phyloP scores from a whole-genome alignment of 2,888 invertebrate genomes.

The Cistogaster globosa region DNA sequence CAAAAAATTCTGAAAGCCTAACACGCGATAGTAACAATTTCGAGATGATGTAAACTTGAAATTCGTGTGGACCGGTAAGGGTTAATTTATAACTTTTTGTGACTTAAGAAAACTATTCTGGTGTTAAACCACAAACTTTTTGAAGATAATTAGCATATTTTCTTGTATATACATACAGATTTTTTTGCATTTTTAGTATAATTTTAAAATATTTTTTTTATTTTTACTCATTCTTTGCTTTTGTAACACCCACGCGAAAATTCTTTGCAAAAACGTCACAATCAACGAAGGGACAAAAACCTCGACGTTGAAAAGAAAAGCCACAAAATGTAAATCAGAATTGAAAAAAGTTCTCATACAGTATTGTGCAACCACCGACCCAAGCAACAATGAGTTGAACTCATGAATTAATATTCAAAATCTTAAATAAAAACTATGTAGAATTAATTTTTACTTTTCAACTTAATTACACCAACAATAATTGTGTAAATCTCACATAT shows the following conservation, averaged over 20 bases:
- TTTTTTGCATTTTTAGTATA: background rate
- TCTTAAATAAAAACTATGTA: no score
- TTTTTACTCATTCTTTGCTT: slow-evolving; percentile 36
- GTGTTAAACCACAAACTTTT: slow-evolving; percentile 9
- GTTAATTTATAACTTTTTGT: no score
- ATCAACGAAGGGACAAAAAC: slow-evolving; percentile 20
- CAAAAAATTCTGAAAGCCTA: no score
- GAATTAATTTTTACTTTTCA: no score
- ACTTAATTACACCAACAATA: no score
- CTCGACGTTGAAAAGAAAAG: slow-evolving; percentile 34
- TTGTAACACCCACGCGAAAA: slow-evolving; percentile 55
- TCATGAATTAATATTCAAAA: background rate
- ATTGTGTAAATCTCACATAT: no score
- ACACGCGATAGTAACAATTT: no score
- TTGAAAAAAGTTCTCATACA: slow-evolving; percentile 23
- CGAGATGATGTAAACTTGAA: no score
- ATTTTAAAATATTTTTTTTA: background rate
- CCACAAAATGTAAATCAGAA: slow-evolving; percentile 56
- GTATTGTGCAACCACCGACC: slow-evolving; percentile 31
- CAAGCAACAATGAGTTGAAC: background rate
- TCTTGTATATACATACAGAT: background rate
- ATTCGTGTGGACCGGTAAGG: no score
- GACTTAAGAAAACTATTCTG: no score
- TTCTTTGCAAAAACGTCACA: slow-evolving; percentile 54
- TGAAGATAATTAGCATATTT: slow-evolving; percentile 50